Base-by-base conservation (phyloP, 2,113 vertebrate genomes). In the Peromyscus californicus region DNA sequence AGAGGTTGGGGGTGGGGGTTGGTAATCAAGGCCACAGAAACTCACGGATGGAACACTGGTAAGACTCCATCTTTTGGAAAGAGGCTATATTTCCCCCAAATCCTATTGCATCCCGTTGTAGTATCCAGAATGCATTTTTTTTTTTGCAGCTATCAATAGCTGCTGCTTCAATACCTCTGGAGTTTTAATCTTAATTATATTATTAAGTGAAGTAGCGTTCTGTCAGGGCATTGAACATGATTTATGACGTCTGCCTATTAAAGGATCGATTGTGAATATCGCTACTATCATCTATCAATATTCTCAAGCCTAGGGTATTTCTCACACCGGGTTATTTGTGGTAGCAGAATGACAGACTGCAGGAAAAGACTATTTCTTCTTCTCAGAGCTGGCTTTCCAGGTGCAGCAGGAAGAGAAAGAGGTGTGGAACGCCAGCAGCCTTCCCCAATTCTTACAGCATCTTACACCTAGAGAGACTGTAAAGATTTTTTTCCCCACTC, bases 171-270 rank as follows among this genome's bases (percentile, higher is more conserved):
- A 84, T 97, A 78, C 95, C 98, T 98, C 98, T 98, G 59, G 88
- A 98, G 96, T 98, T 98, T 98, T 98, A 92, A 98, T 98, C 98
- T 99, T 98, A 98, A 99, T 99, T 99, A 97, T 98, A 98, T 98
- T 97, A 98, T 98, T 98, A 98, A 98, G 98, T 97, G 98, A 94
- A 98, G 98, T 97, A 97, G 97, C n/a, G 87, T 93, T 97, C 93
- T 95, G 97, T 98, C 98, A 13, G 89, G 97, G 97, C 82, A 91
- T 29, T 91, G 98, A 97, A 84, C 95, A 5, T 78, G 98, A 96
- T 97, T 98, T 96, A 93, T 82, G 97, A 89, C 74, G 95, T 95
- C 93, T 93, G 98, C 96, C 98, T 96, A 97, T 97, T 83, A 89
- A 96, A 89, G 31, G 97, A 98, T 98, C 97, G 96, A 97, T 98